Evolutionary conservation across 2,113 vertebrate genomes (phyloP).

Genomic region (Neotoma lepida): DNA sequence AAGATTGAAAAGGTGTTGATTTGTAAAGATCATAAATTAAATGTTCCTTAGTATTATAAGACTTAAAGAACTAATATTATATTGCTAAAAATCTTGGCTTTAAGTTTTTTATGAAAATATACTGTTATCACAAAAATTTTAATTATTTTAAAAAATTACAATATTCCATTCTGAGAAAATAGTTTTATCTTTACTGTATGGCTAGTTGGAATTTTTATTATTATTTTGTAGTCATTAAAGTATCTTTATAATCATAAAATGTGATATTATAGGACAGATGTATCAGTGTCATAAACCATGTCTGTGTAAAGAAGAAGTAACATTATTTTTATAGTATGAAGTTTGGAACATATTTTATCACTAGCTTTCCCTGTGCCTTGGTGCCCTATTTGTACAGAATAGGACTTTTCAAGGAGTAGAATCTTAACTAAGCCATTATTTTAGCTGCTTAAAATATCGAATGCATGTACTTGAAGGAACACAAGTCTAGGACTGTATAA

Average conservation of each 20-base stretch:
- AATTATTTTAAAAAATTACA: neutral
- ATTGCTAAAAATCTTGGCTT: neutral
- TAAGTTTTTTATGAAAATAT: neutral
- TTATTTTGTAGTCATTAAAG: neutral
- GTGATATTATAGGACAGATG: neutral
- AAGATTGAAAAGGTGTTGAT: neutral
- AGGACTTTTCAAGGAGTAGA: neutral
- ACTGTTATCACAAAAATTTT: neutral
- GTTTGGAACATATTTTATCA: conserved; percentile 30
- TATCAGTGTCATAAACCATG: conserved; percentile 19
- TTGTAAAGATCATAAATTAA: conserved; percentile 28
- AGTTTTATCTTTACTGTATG: conserved; percentile 3
- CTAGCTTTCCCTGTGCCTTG: conserved; percentile 26
- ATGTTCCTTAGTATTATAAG: neutral
- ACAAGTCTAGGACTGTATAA: neutral
- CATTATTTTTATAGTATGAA: conserved; percentile 17
- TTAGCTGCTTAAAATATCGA: conserved; percentile 8
- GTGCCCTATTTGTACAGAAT: neutral
- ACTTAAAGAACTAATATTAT: neutral
- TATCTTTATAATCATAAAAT: neutral
- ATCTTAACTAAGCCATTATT: neutral
- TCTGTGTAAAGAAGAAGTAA: conserved; percentile 37
- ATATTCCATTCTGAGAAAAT: neutral
- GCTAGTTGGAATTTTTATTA: neutral
- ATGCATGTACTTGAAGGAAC: neutral